Evolutionary conservation across 1,140 invertebrate genomes (phyloP).

Genomic region (Formica selysi): DNA sequence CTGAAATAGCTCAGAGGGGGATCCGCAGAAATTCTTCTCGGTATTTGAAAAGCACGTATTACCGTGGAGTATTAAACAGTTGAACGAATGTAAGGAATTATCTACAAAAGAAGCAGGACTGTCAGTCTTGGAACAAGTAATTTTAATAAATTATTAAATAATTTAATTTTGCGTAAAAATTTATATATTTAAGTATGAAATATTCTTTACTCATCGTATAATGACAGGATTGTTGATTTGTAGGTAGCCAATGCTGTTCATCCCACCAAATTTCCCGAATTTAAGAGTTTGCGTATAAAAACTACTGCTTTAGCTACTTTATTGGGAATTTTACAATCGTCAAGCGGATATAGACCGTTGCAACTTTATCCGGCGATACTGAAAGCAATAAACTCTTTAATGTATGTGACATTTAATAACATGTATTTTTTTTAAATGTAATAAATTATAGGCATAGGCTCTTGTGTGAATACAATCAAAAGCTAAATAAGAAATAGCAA

Average conservation of each 20-base stretch:
- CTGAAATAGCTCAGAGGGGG: slow-evolving; percentile 87
- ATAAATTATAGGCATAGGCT: no score
- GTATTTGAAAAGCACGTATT: slow-evolving; percentile 86
- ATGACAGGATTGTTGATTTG: slow-evolving; percentile 34
- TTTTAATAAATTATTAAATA: slow-evolving; percentile 15
- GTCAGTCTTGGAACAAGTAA: slow-evolving; percentile 81
- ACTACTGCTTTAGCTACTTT: slow-evolving; percentile 81
- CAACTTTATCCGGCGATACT: slow-evolving; percentile 86
- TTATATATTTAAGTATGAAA: neutral
- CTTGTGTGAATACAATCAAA: no score
- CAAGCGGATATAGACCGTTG: slow-evolving; percentile 84
- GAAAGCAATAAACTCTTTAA: slow-evolving; percentile 86
- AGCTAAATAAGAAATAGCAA: no score
- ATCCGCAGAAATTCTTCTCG: slow-evolving; percentile 86
- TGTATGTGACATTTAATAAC: slow-evolving; percentile 85
- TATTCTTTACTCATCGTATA: slow-evolving; percentile 26
- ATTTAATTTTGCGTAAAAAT: neutral
- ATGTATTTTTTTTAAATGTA: neutral
- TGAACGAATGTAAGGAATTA: slow-evolving; percentile 85
- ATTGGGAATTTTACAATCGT: slow-evolving; percentile 82
- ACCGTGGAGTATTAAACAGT: slow-evolving; percentile 86
- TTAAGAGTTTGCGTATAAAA: slow-evolving; percentile 74
- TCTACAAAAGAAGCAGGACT: slow-evolving; percentile 80
- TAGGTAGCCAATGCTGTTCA: slow-evolving; percentile 79
- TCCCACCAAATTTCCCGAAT: slow-evolving; percentile 76